These are phyloP conservation scores for Cecropterus lyciades DNA, from an alignment of 1,140 invertebrate species.

Conservation along the genomic window DNA sequence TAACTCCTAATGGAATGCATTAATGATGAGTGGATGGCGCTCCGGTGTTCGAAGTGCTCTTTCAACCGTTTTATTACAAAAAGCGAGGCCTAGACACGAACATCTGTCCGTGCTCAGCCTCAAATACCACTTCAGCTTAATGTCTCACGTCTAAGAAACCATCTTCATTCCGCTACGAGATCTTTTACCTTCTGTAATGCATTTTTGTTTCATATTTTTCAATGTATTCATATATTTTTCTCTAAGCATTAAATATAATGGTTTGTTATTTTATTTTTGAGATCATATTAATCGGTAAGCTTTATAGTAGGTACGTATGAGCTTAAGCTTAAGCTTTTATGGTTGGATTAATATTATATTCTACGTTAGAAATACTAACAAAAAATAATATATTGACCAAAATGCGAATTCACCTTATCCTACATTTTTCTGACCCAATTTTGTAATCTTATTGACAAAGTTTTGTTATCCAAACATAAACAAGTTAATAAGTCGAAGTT, in stretches of 20 bases:
- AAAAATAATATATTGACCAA: not conserved
- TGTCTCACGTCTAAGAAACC: slow-evolving; percentile 2
- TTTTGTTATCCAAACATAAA: slow-evolving; percentile 30
- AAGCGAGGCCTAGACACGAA: slow-evolving; percentile 40
- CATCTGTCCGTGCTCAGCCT: slow-evolving; percentile 26
- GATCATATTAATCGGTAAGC: no score
- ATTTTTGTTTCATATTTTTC: not conserved
- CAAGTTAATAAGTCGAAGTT: slow-evolving; percentile 30
- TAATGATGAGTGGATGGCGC: slow-evolving; percentile 48
- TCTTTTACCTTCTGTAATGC: not conserved
- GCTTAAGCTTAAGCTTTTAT: no score
- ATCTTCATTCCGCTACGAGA: not conserved
- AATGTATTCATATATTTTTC: no score
- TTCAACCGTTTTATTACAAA: slow-evolving; percentile 44
- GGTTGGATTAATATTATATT: no score
- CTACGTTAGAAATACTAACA: no score
- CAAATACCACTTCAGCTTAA: slow-evolving; percentile 21
- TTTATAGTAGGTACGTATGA: no score
- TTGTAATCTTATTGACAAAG: slow-evolving; percentile 20
- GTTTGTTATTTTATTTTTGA: no score
- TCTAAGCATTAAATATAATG: no score
- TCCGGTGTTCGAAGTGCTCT: slow-evolving; percentile 42
- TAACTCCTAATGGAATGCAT: slow-evolving; percentile 59
- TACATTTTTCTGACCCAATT: slow-evolving; percentile 25
- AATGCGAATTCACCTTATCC: slow-evolving; percentile 7